Evolutionary conservation across 2,113 vertebrate genomes (phyloP).

Genomic region (Syngnathus typhle): DNA sequence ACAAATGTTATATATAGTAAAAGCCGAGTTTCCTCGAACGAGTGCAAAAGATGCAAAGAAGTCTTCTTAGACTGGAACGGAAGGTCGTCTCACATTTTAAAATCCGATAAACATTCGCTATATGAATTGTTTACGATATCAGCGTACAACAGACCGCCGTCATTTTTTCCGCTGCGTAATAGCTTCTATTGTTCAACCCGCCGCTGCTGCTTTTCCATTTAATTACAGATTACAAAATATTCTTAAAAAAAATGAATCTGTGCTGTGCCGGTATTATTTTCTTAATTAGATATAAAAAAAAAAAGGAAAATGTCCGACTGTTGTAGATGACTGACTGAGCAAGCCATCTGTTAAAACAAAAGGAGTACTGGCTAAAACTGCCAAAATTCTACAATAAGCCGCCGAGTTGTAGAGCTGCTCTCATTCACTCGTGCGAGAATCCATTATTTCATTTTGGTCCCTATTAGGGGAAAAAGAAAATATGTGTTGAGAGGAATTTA

Average conservation of each 20-base stretch:
- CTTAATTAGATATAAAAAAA: slow-evolving; percentile 15
- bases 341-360: neutral
- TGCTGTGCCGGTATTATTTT: slow-evolving; percentile 22
- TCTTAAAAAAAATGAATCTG: slow-evolving; percentile 38
- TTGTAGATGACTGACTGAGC: neutral
- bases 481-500: neutral
- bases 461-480: neutral
- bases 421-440: neutral
- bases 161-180: slow-evolving; percentile 38
- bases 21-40: neutral
- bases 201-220: slow-evolving; percentile 43
- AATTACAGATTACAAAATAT: slow-evolving; percentile 53
- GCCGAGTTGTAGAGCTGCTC: neutral
- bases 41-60: too few relatives aligned
- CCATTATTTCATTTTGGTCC: neutral
- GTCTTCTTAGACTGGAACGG: too few relatives aligned
- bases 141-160: slow-evolving; percentile 37
- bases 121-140: slow-evolving; percentile 43
- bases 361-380: neutral
- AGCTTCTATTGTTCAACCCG: slow-evolving; percentile 46
- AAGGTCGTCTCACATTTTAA: neutral
- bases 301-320: slow-evolving; percentile 1
- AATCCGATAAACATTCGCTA: neutral
- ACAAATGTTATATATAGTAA: neutral
- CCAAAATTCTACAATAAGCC: neutral